Conservation (phyloP, 2,888 invertebrate species). For the Nesidiocoris tenuis region DNA sequence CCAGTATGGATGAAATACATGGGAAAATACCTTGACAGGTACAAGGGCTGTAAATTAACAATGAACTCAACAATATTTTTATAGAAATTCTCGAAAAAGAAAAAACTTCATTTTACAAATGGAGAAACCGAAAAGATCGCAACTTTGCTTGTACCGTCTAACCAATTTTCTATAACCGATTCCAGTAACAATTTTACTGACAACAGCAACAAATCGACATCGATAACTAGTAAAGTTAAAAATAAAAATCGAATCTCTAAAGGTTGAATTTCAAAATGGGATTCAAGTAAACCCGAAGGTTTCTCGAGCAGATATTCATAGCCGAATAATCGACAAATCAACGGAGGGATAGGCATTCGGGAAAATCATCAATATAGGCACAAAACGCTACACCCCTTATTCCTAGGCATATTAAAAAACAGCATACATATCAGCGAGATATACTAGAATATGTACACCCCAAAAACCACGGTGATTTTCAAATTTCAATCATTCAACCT, state of each 20-base stretch:
- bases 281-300: neutral
- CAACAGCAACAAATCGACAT: too few species aligned
- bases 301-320: slow-evolving; percentile 34
- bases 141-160: too few species aligned
- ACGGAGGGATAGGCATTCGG: neutral
- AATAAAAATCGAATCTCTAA: too few species aligned
- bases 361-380: slow-evolving; percentile 10
- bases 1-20: too few species aligned
- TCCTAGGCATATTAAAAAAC: slow-evolving; percentile 5
- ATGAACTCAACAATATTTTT: neutral
- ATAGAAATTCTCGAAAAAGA: neutral
- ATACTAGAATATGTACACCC: slow-evolving; percentile 23
- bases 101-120: neutral
- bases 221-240: neutral
- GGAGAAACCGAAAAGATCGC: neutral
- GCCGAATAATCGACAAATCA: slow-evolving; percentile 9
- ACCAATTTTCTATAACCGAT: too few species aligned
- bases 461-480: neutral
- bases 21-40: too few species aligned
- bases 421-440: slow-evolving; percentile 23
- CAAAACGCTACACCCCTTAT: slow-evolving; percentile 1
- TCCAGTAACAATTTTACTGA: too few species aligned
- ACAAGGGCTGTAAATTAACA: neutral
- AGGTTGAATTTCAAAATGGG: too few species aligned
- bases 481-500: neutral